A percentile compares a stretch with the other conserved stretches of the same genome.
Evolutionary conservation across 2,797 vertebrate genomes (phyloP).

Genomic region (Staurois parvus): DNA sequence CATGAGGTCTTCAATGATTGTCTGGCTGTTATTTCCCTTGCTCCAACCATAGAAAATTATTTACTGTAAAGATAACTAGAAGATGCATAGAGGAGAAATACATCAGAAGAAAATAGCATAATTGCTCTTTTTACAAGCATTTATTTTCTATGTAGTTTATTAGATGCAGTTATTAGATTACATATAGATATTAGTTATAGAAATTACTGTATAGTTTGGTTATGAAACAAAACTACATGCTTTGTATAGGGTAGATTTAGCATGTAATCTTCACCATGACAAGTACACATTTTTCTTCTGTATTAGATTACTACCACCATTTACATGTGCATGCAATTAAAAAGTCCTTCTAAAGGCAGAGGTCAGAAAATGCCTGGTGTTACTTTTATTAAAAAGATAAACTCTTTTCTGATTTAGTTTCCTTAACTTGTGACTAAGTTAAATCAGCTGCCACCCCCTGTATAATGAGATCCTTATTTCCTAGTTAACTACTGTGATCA

Average conservation of each 20-base stretch:
- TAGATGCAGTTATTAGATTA: background rate
- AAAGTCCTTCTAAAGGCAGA: too few species aligned
- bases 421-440: too few species aligned
- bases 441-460: too few species aligned
- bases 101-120: background rate
- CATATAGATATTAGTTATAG: background rate
- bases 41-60: conserved; percentile 31
- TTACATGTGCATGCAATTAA: too few species aligned
- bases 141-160: background rate
- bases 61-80: conserved; percentile 38
- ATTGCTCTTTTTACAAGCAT: background rate
- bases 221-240: background rate
- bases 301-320: too few species aligned
- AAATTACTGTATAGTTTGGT: background rate
- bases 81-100: conserved; percentile 11
- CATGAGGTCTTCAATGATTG: conserved; percentile 22
- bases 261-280: too few species aligned
- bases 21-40: conserved; percentile 36
- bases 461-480: too few species aligned
- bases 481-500: too few species aligned
- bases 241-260: background rate
- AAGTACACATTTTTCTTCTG: too few species aligned
- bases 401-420: too few species aligned
- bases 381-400: too few species aligned
- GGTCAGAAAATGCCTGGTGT: too few species aligned